These are phyloP conservation scores for Trichopria drosophilae DNA, from an alignment of 2,888 invertebrate genomes.

Conservation along the genomic window DNA sequence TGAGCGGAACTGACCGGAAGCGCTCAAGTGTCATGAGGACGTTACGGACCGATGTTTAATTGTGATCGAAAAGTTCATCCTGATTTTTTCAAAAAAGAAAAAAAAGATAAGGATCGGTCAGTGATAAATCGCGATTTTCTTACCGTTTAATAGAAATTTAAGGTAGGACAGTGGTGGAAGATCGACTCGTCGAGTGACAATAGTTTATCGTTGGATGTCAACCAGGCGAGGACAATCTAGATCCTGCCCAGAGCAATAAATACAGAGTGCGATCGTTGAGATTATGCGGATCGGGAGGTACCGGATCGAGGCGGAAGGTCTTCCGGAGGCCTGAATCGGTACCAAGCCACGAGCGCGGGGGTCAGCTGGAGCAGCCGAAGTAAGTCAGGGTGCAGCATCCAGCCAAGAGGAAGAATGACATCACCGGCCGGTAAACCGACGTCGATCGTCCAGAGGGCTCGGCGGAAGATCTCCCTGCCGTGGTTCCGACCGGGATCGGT, in stretches of 20 bases:
- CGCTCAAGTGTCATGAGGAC: constrained; percentile 12
- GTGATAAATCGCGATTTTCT: no score
- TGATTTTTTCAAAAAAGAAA: constrained; percentile 5
- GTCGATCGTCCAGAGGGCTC: constrained; percentile 66
- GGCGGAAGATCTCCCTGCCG: constrained; percentile 84
- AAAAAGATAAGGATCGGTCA: not conserved
- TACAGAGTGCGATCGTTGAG: not conserved
- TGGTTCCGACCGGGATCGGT: constrained; percentile 87
- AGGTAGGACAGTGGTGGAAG: no score
- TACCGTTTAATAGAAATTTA: no score
- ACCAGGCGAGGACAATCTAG: not conserved
- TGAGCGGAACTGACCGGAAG: not conserved
- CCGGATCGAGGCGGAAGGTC: constrained; percentile 15
- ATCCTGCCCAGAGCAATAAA: not conserved
- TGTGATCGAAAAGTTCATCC: not conserved
- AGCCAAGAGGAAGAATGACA: constrained; percentile 42
- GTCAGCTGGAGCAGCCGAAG: constrained; percentile 5
- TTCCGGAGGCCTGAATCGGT: constrained; percentile 3
- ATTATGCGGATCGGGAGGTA: constrained; percentile 4
- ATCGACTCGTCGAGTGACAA: no score
- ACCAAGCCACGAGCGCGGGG: constrained; percentile 2
- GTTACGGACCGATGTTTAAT: not conserved
- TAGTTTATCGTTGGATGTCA: not conserved
- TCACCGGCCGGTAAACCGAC: constrained; percentile 53
- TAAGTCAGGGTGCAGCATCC: not conserved